phyloP scores from a whole-genome alignment of 2,113 vertebrate species.

The Equus przewalskii region DNA sequence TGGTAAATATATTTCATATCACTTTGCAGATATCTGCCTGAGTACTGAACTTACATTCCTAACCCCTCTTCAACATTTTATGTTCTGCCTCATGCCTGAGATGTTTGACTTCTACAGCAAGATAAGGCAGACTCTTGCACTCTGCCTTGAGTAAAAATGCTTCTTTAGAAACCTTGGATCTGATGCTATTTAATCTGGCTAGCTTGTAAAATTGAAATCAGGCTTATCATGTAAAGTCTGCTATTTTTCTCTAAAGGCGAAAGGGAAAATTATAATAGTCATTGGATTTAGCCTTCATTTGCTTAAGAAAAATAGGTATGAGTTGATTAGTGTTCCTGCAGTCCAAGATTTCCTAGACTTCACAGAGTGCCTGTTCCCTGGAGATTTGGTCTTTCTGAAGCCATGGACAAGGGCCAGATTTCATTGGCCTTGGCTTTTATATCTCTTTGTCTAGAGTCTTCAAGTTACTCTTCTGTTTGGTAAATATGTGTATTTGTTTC shows the following conservation, averaged over 20 bases:
- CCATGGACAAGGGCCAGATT: slow-evolving; percentile 25
- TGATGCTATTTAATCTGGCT: slow-evolving; percentile 58
- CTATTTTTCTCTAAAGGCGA: slow-evolving; percentile 36
- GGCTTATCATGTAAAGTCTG: slow-evolving; percentile 20
- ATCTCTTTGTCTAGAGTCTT: slow-evolving; percentile 40
- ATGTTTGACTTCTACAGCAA: slow-evolving; percentile 61
- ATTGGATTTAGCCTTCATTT: slow-evolving; percentile 63
- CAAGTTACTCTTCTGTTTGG: slow-evolving; percentile 54
- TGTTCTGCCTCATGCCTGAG: slow-evolving; percentile 60
- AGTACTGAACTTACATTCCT: slow-evolving; percentile 61
- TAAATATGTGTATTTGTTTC: slow-evolving; percentile 57
- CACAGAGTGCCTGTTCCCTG: slow-evolving; percentile 34
- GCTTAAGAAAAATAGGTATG: slow-evolving; percentile 44
- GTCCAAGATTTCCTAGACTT: slow-evolving; percentile 44
- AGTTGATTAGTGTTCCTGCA: slow-evolving; percentile 43
- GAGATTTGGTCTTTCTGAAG: slow-evolving; percentile 49
- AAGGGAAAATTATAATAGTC: slow-evolving; percentile 45
- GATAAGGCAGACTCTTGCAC: slow-evolving; percentile 51
- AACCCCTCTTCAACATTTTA: slow-evolving; percentile 39
- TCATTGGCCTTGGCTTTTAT: slow-evolving; percentile 55
- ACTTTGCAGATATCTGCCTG: slow-evolving; percentile 43
- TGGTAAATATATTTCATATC: slow-evolving; percentile 63
- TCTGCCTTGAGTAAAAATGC: slow-evolving; percentile 57
- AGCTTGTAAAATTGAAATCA: slow-evolving; percentile 57
- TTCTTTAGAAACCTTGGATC: slow-evolving; percentile 66